Evolutionary conservation across 2,888 invertebrate genomes (phyloP), one percentile per base, ranked within the genome.

Genomic region (Zele albiditarsus): DNA sequence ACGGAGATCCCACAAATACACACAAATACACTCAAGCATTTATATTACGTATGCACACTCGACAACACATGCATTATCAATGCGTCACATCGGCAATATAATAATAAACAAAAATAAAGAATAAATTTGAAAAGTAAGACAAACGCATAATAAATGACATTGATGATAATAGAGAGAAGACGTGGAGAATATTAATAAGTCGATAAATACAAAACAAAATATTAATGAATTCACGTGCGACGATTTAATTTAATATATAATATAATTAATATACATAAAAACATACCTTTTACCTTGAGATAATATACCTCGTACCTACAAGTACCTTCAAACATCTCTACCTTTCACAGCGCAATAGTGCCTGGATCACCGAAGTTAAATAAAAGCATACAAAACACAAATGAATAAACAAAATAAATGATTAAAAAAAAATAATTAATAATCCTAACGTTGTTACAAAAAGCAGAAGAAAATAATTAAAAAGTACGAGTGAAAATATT

Each of bases 231-330:
- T 42, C 23, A 28, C 31, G 46, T 46, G 60, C 46, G 67, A 75
- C 27, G 57, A 57, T 67, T 74, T 69, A 62, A 58, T 58, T 67
- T 63, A 71, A 74, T 74, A 65, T 73, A 69, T 73, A 73, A 71
- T 60, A 57, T 75, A 38, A 25, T 58, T 58, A 58, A 65, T 49
- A 71, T 73, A 77, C 62, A 75, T 73, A 73, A 73, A 78, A 74
- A 74, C 75, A 79, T 74, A 82, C 82, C 81, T 84, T 85, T 83
- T 86, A 87, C 87, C 87, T 87, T 87, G 83, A 82, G 84, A 74
- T 78, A 77, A 87, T 85, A 87, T 88, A 88, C 87, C 88, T 88
- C 88, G 85, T 86, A 86, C 85, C 85, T 87, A 88, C 87, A 87
- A 88, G 87, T 88, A 88, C 88, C 88, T 88, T 87, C 84, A 86